Evolutionary conservation across 1,140 invertebrate species (phyloP).

Genomic region (Drosophila azteca): DNA sequence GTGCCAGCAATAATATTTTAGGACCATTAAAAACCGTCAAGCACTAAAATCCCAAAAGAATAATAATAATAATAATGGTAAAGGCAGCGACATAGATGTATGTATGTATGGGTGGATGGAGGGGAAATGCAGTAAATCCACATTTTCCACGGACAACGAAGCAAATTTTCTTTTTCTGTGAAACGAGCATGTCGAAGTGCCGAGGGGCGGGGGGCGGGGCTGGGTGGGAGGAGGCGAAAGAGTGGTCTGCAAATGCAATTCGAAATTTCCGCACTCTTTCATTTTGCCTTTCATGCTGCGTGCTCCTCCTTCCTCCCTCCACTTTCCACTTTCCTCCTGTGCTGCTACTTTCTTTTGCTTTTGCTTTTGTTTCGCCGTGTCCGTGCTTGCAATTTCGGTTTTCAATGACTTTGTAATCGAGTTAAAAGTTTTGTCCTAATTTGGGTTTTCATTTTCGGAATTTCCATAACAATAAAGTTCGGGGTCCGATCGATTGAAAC

Average conservation of each 20-base stretch:
- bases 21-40: slow-evolving; percentile 59
- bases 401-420: slow-evolving; percentile 66
- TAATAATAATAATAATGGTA: slow-evolving; percentile 56
- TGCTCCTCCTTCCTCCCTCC: too few species aligned
- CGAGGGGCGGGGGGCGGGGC: neutral
- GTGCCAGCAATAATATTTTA: slow-evolving; percentile 43
- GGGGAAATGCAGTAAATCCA: slow-evolving; percentile 60
- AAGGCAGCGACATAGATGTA: slow-evolving; percentile 10
- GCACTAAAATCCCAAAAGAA: slow-evolving; percentile 46
- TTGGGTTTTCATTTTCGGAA: slow-evolving; percentile 21
- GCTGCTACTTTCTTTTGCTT: slow-evolving; percentile 11
- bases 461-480: slow-evolving; percentile 25
- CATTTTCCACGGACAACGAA: slow-evolving; percentile 42
- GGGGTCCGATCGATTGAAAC: neutral
- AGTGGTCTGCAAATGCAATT: slow-evolving; percentile 31
- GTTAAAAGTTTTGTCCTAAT: slow-evolving; percentile 70
- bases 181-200: slow-evolving; percentile 22
- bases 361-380: slow-evolving; percentile 34
- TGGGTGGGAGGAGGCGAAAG: neutral
- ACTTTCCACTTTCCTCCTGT: neutral
- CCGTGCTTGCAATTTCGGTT: slow-evolving; percentile 48
- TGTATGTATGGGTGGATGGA: too few species aligned
- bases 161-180: slow-evolving; percentile 42
- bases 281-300: slow-evolving; percentile 9
- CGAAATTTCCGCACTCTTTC: slow-evolving; percentile 27